Conservation (phyloP, 2,888 invertebrate genomes). For the Rhingia rostrata region DNA sequence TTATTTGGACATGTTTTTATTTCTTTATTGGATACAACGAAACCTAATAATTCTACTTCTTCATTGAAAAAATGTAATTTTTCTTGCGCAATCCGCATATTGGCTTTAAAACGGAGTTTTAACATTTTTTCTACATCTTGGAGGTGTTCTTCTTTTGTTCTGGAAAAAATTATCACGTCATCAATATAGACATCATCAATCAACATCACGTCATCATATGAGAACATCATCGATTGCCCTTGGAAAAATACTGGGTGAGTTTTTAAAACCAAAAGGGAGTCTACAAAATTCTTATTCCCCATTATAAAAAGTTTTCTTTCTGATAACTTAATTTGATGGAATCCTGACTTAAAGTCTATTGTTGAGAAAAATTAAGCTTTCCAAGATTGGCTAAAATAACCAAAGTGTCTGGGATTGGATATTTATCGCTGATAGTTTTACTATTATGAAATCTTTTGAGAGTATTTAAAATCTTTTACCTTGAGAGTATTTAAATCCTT, state of each 20-base stretch:
- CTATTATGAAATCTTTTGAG: too few relatives aligned
- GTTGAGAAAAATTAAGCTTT: too few relatives aligned
- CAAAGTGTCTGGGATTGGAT: too few relatives aligned
- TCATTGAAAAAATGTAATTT: conserved; percentile 43
- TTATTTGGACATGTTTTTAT: conserved; percentile 55
- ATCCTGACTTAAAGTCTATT: too few relatives aligned
- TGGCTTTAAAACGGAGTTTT: conserved; percentile 6
- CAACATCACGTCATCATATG: conserved; percentile 8
- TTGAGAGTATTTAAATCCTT: too few relatives aligned
- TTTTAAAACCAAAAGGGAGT: conserved; percentile 43
- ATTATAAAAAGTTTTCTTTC: too few relatives aligned
- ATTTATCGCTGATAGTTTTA: too few relatives aligned
- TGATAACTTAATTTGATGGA: too few relatives aligned
- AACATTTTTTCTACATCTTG: conserved; percentile 19
- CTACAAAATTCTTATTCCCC: too few relatives aligned
- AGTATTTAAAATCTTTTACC: too few relatives aligned
- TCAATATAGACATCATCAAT: conserved; percentile 33
- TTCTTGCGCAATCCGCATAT: conserved; percentile 42
- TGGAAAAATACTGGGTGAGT: conserved; percentile 27
- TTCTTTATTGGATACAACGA: conserved; percentile 43
- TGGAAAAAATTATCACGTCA: conserved; percentile 39
- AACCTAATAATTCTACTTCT: conserved; percentile 53
- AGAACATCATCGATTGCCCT: conserved; percentile 29
- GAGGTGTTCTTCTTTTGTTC: conserved; percentile 35
- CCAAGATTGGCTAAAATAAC: too few relatives aligned